phyloP scores from a whole-genome alignment of 2,797 vertebrate species.

The Garrulus glandarius region DNA sequence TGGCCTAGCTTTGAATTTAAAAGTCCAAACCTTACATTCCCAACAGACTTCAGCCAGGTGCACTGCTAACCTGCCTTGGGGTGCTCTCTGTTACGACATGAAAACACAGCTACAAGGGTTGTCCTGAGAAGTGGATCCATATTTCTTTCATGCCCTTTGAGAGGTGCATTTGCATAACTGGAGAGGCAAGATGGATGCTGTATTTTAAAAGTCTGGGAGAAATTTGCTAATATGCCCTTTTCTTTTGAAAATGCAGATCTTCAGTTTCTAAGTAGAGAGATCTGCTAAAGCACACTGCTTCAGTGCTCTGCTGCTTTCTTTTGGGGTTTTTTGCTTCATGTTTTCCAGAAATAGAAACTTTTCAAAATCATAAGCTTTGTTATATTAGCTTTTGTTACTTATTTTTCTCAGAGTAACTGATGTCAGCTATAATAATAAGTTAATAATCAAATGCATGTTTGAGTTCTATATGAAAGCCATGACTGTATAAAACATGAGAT shows the following conservation, averaged over 20 bases:
- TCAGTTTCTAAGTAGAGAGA: not conserved
- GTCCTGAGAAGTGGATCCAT: rapidly evolving
- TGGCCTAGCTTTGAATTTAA: not conserved
- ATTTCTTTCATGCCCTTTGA: not conserved
- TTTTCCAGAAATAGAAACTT: not conserved
- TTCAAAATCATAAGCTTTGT: not conserved
- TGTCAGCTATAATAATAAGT: not conserved
- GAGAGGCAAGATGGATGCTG: not conserved
- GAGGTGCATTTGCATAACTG: not conserved
- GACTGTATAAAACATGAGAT: not conserved
- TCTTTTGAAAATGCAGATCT: not conserved
- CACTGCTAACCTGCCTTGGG: not conserved
- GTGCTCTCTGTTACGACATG: not conserved
- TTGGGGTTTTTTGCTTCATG: not conserved
- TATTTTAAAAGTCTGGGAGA: not conserved
- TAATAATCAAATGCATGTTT: not conserved
- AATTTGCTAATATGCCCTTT: not conserved
- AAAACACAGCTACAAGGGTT: not conserved
- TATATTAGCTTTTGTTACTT: not conserved
- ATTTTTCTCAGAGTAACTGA: not conserved
- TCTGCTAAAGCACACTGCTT: not conserved
- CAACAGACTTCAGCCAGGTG: not conserved
- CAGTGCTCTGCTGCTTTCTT: not conserved
- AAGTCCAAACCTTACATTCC: not conserved
- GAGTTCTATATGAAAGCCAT: not conserved